A percentile compares a stretch with the other conserved stretches of the same genome.
Conservation (phyloP, 2,797 vertebrate species). For the Pseudotriccus pelzelni region DNA sequence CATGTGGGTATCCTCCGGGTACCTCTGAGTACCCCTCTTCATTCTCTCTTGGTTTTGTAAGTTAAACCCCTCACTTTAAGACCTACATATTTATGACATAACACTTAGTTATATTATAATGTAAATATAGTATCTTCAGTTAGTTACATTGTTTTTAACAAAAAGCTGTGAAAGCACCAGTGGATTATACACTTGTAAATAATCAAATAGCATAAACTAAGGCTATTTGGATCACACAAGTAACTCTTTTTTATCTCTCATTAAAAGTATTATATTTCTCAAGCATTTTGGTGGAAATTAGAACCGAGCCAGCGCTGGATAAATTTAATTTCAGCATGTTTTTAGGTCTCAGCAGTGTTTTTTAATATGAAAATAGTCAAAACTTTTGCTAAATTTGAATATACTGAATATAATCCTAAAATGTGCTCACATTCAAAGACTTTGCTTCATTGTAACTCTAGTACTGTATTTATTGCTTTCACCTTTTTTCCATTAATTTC, state of each 20-base stretch:
- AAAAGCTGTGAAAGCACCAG: neutral
- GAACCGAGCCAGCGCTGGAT: neutral
- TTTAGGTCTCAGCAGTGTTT: neutral
- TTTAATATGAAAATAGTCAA: neutral
- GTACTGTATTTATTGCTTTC: neutral
- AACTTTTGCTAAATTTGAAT: neutral
- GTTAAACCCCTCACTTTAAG: neutral
- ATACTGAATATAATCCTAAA: neutral
- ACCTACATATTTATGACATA: neutral
- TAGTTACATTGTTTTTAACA: neutral
- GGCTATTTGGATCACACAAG: neutral
- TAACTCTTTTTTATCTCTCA: neutral
- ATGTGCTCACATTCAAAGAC: neutral
- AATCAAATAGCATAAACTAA: neutral
- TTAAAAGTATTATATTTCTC: neutral
- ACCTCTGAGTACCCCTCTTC: neutral
- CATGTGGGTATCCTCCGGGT: neutral
- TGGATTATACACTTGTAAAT: neutral
- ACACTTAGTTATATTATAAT: neutral
- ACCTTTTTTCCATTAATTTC: neutral
- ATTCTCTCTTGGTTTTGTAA: neutral
- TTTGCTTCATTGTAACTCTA: neutral
- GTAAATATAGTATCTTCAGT: neutral
- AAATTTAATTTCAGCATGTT: neutral
- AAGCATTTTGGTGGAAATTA: neutral